Percentiles rank a stretch among this genome's conserved stretches.
Evolutionary conservation across 2,888 invertebrate genomes (phyloP).

Genomic region (Pilophorus perplexus): DNA sequence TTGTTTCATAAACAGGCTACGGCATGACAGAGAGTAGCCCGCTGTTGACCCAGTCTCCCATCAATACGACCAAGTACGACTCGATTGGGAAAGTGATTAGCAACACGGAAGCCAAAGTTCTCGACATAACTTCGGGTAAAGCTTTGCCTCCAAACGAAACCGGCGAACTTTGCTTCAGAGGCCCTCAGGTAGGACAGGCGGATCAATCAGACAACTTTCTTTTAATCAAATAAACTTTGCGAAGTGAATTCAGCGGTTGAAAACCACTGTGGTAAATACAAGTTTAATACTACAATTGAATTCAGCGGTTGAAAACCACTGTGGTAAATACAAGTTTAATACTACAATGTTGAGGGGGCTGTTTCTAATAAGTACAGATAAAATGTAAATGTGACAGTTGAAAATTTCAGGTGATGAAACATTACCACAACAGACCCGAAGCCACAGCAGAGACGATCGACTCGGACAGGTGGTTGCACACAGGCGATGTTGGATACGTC

Average conservation of each 20-base stretch:
- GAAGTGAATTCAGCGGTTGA: neutral
- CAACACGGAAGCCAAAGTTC: constrained; percentile 66
- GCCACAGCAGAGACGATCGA: constrained; percentile 72
- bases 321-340: neutral
- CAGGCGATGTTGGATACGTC: constrained; percentile 74
- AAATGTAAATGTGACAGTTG: too few species aligned
- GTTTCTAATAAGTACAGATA: too few species aligned
- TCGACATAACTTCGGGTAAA: constrained; percentile 60
- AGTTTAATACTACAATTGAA: too few species aligned
- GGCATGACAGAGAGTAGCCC: constrained; percentile 60
- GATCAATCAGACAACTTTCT: too few species aligned
- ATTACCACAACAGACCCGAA: constrained; percentile 72
- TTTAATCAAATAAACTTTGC: too few species aligned
- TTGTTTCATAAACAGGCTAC: constrained; percentile 51
- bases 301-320: neutral
- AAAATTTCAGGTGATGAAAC: constrained; percentile 68
- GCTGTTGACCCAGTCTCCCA: constrained; percentile 61
- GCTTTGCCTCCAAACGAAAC: constrained; percentile 61
- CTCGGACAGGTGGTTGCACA: constrained; percentile 75
- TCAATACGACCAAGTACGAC: constrained; percentile 53
- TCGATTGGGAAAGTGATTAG: constrained; percentile 60
- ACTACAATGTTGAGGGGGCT: too few species aligned
- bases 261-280: neutral
- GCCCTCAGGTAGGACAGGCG: constrained; percentile 71
- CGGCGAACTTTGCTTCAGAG: constrained; percentile 70